Conservation (phyloP, 2,113 vertebrate genomes). For the Microtus oregoni region DNA sequence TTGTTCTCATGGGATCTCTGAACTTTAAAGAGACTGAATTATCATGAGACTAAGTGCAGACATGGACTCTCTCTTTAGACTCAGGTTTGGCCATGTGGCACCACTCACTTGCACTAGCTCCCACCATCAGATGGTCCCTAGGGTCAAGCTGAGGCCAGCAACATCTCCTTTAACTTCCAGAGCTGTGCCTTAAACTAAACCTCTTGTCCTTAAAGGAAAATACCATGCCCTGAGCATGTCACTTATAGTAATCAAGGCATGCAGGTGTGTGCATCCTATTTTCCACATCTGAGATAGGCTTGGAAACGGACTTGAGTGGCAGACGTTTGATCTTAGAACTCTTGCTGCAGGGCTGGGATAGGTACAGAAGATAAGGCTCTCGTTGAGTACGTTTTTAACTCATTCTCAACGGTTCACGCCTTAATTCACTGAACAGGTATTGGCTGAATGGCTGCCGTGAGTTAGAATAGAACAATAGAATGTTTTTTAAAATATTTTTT, state of each 20-base stretch:
- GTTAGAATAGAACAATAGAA: background rate
- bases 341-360: background rate
- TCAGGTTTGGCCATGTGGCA: background rate
- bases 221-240: background rate
- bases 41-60: background rate
- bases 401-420: background rate
- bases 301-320: background rate
- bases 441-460: background rate
- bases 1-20: background rate
- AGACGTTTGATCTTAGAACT: background rate
- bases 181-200: background rate
- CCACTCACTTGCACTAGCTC: background rate
- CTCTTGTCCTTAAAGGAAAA: background rate
- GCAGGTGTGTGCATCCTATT: background rate
- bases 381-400: background rate
- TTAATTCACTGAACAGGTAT: background rate
- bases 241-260: background rate
- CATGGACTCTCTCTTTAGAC: accelerated
- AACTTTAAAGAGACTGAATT: background rate
- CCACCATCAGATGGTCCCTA: background rate
- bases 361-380: background rate
- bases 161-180: background rate
- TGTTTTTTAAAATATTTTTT: too few species aligned
- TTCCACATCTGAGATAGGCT: background rate
- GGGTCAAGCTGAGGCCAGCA: background rate